These are phyloP conservation scores for Sternotherus odoratus DNA, from an alignment of 2,797 vertebrate species.

Conservation along the genomic window DNA sequence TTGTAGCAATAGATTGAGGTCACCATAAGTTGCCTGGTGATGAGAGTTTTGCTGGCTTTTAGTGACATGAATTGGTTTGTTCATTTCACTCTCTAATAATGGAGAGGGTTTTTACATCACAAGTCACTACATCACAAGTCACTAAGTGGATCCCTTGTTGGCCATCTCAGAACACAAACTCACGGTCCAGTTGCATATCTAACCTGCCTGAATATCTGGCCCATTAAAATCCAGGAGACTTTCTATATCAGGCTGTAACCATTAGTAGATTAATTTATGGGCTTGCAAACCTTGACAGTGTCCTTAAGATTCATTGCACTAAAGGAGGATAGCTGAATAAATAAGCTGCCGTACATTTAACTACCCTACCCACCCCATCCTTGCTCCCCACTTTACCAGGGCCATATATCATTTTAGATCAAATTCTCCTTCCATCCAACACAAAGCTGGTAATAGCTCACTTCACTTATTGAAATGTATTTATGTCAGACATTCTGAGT, in stretches of 20 bases:
- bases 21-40: background rate
- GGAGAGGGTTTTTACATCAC: background rate
- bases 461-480: background rate
- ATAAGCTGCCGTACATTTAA: background rate
- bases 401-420: background rate
- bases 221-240: background rate
- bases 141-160: background rate
- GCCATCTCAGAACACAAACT: background rate
- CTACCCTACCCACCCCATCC: background rate
- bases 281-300: background rate
- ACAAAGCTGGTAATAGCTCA: background rate
- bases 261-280: conserved; percentile 7
- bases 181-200: background rate
- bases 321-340: background rate
- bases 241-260: background rate
- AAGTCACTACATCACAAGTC: background rate
- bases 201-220: background rate
- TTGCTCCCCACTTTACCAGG: background rate
- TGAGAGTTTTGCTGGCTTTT: background rate
- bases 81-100: background rate
- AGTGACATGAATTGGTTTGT: background rate
- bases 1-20: background rate
- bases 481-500: background rate
- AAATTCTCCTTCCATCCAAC: background rate
- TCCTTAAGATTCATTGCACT: background rate